Evolutionary conservation across 2,113 vertebrate species (phyloP).

Genomic region (Isurus oxyrinchus): DNA sequence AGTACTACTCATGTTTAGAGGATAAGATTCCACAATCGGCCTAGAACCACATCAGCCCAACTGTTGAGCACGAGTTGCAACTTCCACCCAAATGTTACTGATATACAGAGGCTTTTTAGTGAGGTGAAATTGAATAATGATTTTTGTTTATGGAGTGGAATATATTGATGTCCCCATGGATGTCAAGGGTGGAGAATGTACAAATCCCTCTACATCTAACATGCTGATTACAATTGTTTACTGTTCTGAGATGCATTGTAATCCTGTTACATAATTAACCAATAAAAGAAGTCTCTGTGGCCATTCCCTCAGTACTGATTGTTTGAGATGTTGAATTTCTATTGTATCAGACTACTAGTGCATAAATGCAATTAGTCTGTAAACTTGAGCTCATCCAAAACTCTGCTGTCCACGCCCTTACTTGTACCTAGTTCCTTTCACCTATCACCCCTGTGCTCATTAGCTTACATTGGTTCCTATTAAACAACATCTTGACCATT

Average conservation of each 20-base stretch:
- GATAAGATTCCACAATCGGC: not conserved
- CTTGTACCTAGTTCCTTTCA: not conserved
- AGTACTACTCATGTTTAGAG: not conserved
- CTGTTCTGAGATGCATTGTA: not conserved
- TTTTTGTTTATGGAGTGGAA: not conserved
- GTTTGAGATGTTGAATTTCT: not conserved
- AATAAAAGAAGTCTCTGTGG: not conserved
- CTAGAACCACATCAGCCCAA: not conserved
- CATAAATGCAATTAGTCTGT: not conserved
- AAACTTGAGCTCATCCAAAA: not conserved
- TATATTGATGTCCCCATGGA: not conserved
- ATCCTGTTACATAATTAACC: slow-evolving; percentile 9
- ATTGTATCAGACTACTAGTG: not conserved
- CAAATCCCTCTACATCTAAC: not conserved
- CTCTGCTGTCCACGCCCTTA: not conserved
- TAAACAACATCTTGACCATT: not conserved
- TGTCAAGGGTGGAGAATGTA: not conserved
- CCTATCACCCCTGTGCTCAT: not conserved
- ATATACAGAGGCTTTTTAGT: not conserved
- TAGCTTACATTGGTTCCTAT: not conserved
- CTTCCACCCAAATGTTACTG: not conserved
- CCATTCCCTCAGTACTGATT: not conserved
- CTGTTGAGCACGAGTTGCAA: not conserved
- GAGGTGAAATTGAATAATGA: not conserved
- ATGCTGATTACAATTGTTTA: not conserved